These are phyloP conservation scores for Dromaius novaehollandiae DNA, from an alignment of 2,113 vertebrate genomes.

Conservation along the genomic window DNA sequence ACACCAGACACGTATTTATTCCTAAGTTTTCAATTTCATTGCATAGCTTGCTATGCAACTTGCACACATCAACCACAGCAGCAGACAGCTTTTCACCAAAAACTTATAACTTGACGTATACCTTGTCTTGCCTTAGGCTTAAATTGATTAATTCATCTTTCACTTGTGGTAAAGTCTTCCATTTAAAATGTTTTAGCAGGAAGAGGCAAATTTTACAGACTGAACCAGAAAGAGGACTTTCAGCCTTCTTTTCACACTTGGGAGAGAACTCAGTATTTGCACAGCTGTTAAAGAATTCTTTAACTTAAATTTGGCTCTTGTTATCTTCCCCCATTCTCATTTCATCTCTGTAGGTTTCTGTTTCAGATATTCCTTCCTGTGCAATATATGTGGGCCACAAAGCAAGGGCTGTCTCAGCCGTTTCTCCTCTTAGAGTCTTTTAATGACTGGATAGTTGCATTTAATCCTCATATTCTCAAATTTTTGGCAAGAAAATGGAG, in stretches of 20 bases:
- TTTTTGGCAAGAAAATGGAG: not conserved
- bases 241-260: not conserved
- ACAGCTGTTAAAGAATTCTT: not conserved
- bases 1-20: constrained; percentile 42
- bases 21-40: constrained; percentile 36
- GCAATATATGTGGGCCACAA: not conserved
- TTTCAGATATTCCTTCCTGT: not conserved
- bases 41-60: constrained; percentile 40
- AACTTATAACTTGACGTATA: constrained; percentile 57
- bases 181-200: constrained; percentile 51
- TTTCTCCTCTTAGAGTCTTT: not conserved
- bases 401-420: not conserved
- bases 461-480: not conserved
- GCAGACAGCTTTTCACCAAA: constrained; percentile 52
- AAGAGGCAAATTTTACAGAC: constrained; percentile 31
- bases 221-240: constrained; percentile 10
- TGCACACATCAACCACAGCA: constrained; percentile 44
- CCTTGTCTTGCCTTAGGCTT: constrained; percentile 62
- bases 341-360: not conserved
- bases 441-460: not conserved
- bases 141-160: constrained; percentile 68
- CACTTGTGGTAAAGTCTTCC: constrained; percentile 43
- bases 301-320: not conserved
- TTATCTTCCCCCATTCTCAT: not conserved
- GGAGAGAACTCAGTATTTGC: not conserved